Evolutionary conservation across 2,113 vertebrate species (phyloP).

Genomic region (Perca flavescens): DNA sequence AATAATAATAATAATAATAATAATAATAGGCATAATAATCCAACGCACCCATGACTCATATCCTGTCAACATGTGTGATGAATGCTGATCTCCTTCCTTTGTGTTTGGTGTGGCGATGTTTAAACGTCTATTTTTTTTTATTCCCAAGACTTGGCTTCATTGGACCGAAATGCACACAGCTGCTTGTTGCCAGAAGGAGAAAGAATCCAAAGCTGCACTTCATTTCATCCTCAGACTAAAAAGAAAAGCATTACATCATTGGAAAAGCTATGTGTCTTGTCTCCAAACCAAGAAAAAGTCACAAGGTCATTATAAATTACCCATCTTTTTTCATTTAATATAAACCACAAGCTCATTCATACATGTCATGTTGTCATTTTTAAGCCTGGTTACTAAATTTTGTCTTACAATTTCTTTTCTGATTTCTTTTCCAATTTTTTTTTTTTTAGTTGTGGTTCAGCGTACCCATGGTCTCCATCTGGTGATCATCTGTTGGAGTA

Average conservation of each 20-base stretch:
- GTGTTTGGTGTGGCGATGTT: background rate
- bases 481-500: conserved; percentile 75
- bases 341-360: background rate
- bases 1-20: conserved; percentile 24
- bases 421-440: conserved; percentile 37
- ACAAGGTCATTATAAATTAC: conserved; percentile 74
- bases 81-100: background rate
- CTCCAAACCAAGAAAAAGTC: conserved; percentile 78
- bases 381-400: background rate
- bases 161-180: conserved; percentile 83
- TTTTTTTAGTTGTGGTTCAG: conserved; percentile 55
- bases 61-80: background rate
- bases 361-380: background rate
- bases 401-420: background rate
- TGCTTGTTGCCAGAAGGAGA: conserved; percentile 71
- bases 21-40: conserved; percentile 25
- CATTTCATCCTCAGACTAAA: conserved; percentile 70
- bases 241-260: conserved; percentile 77
- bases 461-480: conserved; percentile 23
- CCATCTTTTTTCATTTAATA: background rate
- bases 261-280: conserved; percentile 81
- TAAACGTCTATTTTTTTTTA: background rate
- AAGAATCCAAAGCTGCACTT: conserved; percentile 75
- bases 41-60: background rate
- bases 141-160: conserved; percentile 86